Conservation (phyloP, 2,797 vertebrate species). For the Chelon labrosus region DNA sequence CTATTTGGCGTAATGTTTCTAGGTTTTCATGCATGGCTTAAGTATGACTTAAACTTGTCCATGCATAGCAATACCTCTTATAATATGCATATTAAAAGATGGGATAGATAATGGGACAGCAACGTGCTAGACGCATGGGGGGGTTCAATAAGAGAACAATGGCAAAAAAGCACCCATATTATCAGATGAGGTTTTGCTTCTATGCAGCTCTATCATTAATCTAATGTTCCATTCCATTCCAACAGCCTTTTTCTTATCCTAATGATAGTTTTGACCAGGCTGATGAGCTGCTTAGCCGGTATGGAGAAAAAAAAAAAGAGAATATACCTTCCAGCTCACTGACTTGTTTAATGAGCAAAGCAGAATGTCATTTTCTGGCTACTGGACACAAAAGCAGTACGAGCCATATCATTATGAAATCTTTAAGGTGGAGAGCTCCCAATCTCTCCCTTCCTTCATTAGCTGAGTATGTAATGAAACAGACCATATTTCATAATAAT, state of each 20-base stretch:
- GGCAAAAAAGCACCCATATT: conserved; percentile 3
- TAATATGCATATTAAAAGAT: conserved; percentile 14
- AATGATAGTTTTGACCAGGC: conserved; percentile 61
- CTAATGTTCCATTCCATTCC: conserved; percentile 50
- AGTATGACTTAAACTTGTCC: neutral
- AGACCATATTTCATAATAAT: conserved; percentile 20
- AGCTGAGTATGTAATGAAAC: conserved; percentile 52
- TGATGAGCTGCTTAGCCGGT: conserved; percentile 74
- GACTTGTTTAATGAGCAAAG: conserved; percentile 73
- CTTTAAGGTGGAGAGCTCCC: conserved; percentile 58
- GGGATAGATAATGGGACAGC: neutral
- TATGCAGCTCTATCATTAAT: conserved; percentile 52
- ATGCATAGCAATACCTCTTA: conserved; percentile 7
- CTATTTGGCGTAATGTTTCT: conserved; percentile 39
- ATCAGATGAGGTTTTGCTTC: conserved; percentile 39
- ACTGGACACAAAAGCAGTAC: conserved; percentile 66
- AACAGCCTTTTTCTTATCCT: conserved; percentile 55
- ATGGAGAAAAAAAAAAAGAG: neutral
- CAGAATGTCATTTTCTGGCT: conserved; percentile 72
- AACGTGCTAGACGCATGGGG: neutral
- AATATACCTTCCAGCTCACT: conserved; percentile 68
- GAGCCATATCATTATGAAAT: conserved; percentile 62
- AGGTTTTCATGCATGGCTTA: conserved; percentile 25
- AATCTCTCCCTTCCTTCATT: conserved; percentile 45
- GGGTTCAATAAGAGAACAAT: neutral